Percentiles rank a stretch among this genome's conserved stretches.
Evolutionary conservation across 2,888 invertebrate genomes (phyloP).

Genomic region (Euspilapteryx auroguttella): DNA sequence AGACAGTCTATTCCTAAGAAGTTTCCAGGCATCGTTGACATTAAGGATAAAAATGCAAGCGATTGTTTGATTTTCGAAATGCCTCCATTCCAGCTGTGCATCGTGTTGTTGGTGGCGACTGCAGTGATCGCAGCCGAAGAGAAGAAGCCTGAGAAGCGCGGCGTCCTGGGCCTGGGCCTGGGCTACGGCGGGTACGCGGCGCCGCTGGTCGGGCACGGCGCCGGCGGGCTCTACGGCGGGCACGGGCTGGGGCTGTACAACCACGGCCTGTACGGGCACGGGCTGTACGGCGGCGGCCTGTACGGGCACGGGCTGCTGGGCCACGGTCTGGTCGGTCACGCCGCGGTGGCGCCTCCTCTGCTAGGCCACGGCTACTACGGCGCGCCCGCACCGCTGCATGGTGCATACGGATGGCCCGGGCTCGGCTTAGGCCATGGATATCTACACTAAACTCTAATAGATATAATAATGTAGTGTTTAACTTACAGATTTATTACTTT

Average conservation of each 20-base stretch:
- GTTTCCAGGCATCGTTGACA: no score
- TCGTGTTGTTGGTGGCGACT: neutral
- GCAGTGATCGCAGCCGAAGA: neutral
- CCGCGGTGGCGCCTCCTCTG: neutral
- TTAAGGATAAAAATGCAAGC: no score
- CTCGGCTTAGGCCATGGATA: no score
- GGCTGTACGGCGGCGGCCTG: neutral
- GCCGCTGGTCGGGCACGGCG: neutral
- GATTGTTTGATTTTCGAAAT: no score
- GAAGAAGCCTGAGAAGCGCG: neutral
- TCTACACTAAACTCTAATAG: no score
- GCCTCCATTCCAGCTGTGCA: no score
- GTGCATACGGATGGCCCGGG: slow-evolving; percentile 4
- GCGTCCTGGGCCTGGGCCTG: neutral
- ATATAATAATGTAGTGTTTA: no score
- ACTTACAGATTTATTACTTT: no score
- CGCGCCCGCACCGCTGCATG: slow-evolving; percentile 7
- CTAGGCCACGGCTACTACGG: slow-evolving; percentile 6
- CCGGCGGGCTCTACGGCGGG: neutral
- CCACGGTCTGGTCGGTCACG: neutral
- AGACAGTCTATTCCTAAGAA: no score
- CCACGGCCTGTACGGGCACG: neutral
- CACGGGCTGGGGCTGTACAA: neutral
- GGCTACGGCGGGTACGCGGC: neutral
- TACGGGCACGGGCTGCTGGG: neutral